Evolutionary conservation across 2,888 invertebrate genomes (phyloP).

Genomic region (Steinernema scapterisci): DNA sequence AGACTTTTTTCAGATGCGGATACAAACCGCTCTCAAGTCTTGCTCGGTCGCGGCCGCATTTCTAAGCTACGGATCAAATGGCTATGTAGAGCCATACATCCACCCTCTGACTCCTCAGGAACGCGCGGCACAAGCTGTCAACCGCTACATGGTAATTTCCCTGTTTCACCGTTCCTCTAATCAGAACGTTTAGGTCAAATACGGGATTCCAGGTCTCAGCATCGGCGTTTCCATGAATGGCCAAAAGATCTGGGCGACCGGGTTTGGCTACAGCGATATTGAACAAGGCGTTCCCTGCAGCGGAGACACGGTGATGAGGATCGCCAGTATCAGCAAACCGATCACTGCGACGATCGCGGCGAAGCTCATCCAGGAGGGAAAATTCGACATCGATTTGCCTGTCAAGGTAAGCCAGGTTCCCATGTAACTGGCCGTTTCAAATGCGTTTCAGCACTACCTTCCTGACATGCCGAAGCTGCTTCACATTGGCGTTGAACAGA

Average conservation of each 20-base stretch:
- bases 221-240: conserved; percentile 69
- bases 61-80: neutral
- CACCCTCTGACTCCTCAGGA: neutral
- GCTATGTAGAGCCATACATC: neutral
- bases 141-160: conserved; percentile 14
- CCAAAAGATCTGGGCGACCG: conserved; percentile 67
- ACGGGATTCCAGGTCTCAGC: conserved; percentile 69
- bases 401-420: conserved; percentile 35
- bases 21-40: neutral
- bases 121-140: conserved; percentile 16
- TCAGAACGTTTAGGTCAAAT: conserved; percentile 68
- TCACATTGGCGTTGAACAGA: conserved; percentile 70
- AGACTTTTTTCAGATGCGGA: conserved; percentile 12
- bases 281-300: conserved; percentile 70
- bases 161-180: too few relatives aligned
- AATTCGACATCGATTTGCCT: conserved; percentile 70
- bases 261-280: conserved; percentile 72
- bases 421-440: too few relatives aligned
- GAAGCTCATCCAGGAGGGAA: conserved; percentile 71
- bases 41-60: neutral
- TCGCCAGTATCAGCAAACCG: conserved; percentile 74
- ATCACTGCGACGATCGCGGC: conserved; percentile 72
- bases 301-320: conserved; percentile 70
- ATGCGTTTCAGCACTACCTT: conserved; percentile 71
- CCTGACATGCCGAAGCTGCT: conserved; percentile 71